Base-by-base conservation (phyloP, 2,888 invertebrate genomes). In the Diarsia rubi region DNA sequence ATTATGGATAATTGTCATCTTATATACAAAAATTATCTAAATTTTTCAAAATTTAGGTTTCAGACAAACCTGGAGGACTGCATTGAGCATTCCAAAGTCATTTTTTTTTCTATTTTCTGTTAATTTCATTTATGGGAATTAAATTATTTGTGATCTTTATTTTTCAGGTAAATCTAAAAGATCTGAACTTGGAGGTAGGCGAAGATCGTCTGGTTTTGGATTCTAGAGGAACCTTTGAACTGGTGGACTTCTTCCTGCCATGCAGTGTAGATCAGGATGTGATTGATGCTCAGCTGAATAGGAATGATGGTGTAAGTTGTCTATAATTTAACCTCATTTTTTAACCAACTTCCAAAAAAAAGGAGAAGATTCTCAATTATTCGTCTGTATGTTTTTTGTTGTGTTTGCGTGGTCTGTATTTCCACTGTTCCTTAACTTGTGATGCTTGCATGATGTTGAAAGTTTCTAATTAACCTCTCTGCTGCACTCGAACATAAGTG, bases 131-230 rank as follows among this genome's bases (percentile, higher is more conserved):
- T 21, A 27, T 37, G 37, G 14, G 8, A 57, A 57, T 42, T 1
- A 62, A 60, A n/a, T n/a, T n/a, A 12, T 37, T 62, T n/a, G 12
- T 62, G 4, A 42, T 24, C 3, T 59, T 54, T 52, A n/a, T 24
- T n/a, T 91, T 90, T 45, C 89, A 98, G 97, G 93, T 97, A 76
- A 97, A 97, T 71, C 91, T 97, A 0, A 97, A 97, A 85, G 98
- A 98, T 90, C 90, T 98, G 57, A 96, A 95, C 63, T 90, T 98
- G 73, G 97, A 98, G 92, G 94, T 98, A 44, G 98, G 98, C n/a
- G 98, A 98, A 90, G 98, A 98, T 93, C 97, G 98, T 76, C 96
- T 98, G 74, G 94, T 98, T 19, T 91, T 98, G 59, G 97, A 98
- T 87, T 97, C 97, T 0, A 96, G 96, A 78, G 97, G 97, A 59